These are phyloP conservation scores for Heliconius congener DNA, from an alignment of 1,140 invertebrate species.

Conservation along the genomic window DNA sequence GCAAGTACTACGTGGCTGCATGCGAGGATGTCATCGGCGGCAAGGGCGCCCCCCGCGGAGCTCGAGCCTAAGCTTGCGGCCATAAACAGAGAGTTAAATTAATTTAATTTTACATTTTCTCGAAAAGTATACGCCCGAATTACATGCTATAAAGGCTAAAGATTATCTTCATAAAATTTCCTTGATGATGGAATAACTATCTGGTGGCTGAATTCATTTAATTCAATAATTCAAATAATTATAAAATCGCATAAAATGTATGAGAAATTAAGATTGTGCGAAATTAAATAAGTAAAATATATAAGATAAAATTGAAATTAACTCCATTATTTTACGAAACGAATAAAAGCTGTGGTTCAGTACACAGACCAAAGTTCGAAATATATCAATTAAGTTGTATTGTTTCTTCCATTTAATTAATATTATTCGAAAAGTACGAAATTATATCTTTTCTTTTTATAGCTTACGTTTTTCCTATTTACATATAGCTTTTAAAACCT, in stretches of 20 bases:
- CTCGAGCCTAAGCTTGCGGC: no score
- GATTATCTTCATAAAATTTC: no score
- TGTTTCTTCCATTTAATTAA: constrained; percentile 5
- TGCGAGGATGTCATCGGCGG: no score
- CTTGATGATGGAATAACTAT: no score
- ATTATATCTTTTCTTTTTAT: neutral
- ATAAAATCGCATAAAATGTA: neutral
- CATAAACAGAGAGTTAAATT: no score
- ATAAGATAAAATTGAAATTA: neutral
- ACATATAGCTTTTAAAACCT: neutral
- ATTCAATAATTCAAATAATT: no score
- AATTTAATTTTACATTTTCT: no score
- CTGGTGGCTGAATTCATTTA: neutral
- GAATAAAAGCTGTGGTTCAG: neutral
- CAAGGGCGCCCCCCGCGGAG: no score
- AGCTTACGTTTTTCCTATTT: neutral
- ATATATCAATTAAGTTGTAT: neutral
- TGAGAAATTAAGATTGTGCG: neutral
- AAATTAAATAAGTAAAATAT: no score
- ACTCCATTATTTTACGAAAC: neutral
- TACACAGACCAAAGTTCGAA: neutral
- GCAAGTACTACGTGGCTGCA: no score
- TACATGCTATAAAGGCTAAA: no score
- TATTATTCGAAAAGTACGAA: neutral
- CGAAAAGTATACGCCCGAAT: no score